These are phyloP conservation scores for Rhabdomys pumilio DNA, from an alignment of 2,797 vertebrate species.

Conservation along the genomic window DNA sequence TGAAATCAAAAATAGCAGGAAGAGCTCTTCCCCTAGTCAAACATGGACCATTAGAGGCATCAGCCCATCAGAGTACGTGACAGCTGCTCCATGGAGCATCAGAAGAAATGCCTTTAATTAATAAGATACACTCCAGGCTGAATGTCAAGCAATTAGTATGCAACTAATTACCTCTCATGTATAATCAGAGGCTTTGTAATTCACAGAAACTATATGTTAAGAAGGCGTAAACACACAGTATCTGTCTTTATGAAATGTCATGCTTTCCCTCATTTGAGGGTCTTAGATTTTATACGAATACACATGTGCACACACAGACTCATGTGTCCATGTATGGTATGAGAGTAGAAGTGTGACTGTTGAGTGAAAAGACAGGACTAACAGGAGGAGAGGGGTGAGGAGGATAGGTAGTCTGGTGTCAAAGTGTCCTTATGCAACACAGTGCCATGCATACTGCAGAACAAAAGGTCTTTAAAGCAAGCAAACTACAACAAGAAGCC, in stretches of 20 bases:
- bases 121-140: neutral
- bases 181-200: neutral
- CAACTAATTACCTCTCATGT: neutral
- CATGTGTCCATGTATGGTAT: neutral
- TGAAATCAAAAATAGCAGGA: constrained; percentile 87
- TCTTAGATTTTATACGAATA: neutral
- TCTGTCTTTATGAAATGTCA: constrained; percentile 1
- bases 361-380: neutral
- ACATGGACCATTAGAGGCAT: constrained; percentile 37
- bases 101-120: neutral
- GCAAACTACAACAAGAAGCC: neutral
- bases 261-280: neutral
- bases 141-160: neutral
- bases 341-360: too few relatives aligned
- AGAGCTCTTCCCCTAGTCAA: constrained; percentile 57
- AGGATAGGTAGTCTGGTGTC: too few relatives aligned
- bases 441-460: neutral
- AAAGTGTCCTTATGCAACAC: neutral
- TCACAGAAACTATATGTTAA: neutral
- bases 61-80: constrained; percentile 61
- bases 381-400: neutral
- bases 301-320: neutral
- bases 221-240: neutral
- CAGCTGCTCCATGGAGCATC: neutral
- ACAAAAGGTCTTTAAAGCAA: neutral